These are phyloP conservation scores for Lepus americanus DNA, from an alignment of 2,113 vertebrate species.

Conservation along the genomic window DNA sequence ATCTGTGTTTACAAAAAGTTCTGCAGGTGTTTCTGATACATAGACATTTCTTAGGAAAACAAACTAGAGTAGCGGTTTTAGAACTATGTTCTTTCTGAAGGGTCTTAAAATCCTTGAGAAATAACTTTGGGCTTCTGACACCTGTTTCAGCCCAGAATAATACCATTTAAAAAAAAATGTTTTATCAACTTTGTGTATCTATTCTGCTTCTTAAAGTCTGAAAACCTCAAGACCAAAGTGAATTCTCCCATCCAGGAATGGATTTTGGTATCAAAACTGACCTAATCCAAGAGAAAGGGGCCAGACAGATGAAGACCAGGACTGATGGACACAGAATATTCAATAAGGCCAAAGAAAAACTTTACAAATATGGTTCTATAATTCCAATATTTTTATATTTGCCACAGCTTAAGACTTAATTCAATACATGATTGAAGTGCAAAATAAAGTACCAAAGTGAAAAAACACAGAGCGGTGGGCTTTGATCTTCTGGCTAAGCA, in stretches of 20 bases:
- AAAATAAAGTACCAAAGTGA: slow-evolving; percentile 36
- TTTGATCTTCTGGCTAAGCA: too few species aligned
- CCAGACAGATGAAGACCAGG: slow-evolving; percentile 11
- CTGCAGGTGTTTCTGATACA: not conserved
- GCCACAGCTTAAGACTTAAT: not conserved
- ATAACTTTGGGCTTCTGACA: not conserved
- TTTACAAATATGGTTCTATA: not conserved
- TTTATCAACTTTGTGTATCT: slow-evolving; percentile 21
- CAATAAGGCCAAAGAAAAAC: slow-evolving; percentile 31
- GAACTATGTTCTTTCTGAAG: not conserved
- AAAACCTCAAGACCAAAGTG: not conserved
- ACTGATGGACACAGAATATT: not conserved
- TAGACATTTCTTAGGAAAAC: slow-evolving; percentile 12
- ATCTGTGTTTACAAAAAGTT: not conserved
- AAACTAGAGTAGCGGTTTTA: not conserved
- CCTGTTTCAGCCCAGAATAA: slow-evolving; percentile 33
- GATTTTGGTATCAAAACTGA: slow-evolving; percentile 21
- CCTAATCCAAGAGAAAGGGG: not conserved
- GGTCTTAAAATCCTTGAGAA: slow-evolving; percentile 50
- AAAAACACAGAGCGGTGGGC: not conserved
- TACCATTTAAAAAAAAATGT: slow-evolving; percentile 34
- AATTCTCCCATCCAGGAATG: not conserved
- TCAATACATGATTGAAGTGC: not conserved
- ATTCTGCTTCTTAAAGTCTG: slow-evolving; percentile 40
- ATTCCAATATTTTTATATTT: slow-evolving; percentile 25